Conservation (phyloP, 2,797 vertebrate genomes). For the Smutsia gigantea region DNA sequence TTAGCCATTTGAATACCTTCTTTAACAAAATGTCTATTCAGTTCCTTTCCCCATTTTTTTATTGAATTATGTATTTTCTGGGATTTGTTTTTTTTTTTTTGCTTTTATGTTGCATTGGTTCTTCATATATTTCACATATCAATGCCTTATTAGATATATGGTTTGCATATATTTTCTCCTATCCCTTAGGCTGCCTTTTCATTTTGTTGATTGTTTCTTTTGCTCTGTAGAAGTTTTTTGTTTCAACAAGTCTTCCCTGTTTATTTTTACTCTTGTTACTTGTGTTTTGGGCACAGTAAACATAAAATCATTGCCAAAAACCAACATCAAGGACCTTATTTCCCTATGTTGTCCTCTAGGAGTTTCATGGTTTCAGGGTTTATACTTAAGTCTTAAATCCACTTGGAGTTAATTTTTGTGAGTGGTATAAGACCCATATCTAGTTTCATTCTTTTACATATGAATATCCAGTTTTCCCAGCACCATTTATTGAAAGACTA, state of each 20-base stretch:
- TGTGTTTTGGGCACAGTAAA: not conserved
- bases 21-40: not conserved
- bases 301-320: not conserved
- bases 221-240: not conserved
- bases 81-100: not conserved
- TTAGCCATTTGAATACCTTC: not conserved
- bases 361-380: not conserved
- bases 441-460: not conserved
- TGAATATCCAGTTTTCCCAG: not conserved
- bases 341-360: not conserved
- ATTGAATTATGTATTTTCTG: not conserved
- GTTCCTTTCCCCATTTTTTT: not conserved
- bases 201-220: not conserved
- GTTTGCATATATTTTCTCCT: not conserved
- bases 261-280: not conserved
- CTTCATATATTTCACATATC: not conserved
- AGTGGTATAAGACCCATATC: not conserved
- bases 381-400: not conserved
- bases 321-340: not conserved
- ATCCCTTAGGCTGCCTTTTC: not conserved
- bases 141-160: not conserved
- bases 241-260: not conserved
- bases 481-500: not conserved
- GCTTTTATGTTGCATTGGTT: not conserved
- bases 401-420: not conserved